Base-by-base conservation (phyloP, 2,797 vertebrate genomes). In the Hydrophis major region DNA sequence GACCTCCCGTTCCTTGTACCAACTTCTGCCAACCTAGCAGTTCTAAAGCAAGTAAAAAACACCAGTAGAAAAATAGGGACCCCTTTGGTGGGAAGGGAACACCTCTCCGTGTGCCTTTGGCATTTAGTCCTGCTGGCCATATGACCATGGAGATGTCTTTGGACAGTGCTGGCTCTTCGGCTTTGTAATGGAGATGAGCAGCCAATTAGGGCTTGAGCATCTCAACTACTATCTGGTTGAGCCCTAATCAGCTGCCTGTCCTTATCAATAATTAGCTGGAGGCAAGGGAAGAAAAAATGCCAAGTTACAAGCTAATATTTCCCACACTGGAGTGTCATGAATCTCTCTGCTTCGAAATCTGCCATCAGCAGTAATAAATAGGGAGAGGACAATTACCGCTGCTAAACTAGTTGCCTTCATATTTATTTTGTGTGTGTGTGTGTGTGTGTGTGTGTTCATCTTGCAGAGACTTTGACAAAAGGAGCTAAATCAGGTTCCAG, bases 371-470 rank as follows among this genome's bases (percentile, higher is more conserved):
- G 78, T 47, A 94, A 93, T 94, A 95, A 94, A 95, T 88, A 69
- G 27, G 42, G 55, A 37, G 92, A 42, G 59, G 91, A 94, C 92
- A 93, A 95, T 94, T 92, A 94, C 83, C 88, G 92, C 63, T 66
- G 93, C 94, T 95, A 94, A 94, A 96, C 94, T 91, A 95, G 88
- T 60, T 27, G 42, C 32, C 57, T 93, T 28, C 14, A 63, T 89
- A 59, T 69, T 53, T 91, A 57, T 92, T 94, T 93, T 20, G 8
- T 61, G 2, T 60, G 13, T 89, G 47, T 90, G 16, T 47, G 14
- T 7, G 5, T 16, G 47, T 27, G 28, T 61, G 60, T 61, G 8
- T 27, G 27, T 63, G 61, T 63, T 37, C 20, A 42, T 78, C 37
- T 78, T 78, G 37, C 74, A 78, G 37, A 78, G 37, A 42, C 37